Conservation (phyloP, 2,113 vertebrate genomes). For the Dermatemys mawii region DNA sequence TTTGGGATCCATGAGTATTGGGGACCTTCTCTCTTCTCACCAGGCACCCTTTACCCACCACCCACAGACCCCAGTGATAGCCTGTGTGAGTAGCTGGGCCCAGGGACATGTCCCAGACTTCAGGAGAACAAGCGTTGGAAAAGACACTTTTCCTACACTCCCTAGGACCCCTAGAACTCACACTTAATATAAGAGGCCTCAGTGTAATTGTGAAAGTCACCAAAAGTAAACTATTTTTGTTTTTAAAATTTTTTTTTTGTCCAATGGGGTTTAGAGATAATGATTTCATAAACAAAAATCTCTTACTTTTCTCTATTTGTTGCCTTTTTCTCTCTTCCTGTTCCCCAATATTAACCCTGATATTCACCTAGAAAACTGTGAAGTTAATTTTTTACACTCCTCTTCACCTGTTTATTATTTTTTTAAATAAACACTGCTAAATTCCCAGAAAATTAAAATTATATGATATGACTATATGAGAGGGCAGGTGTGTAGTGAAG, state of each 20-base stretch:
- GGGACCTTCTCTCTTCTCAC: too few relatives aligned
- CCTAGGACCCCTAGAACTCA: neutral
- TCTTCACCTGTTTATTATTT: neutral
- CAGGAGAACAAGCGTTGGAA: neutral
- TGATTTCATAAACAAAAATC: neutral
- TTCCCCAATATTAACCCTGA: neutral
- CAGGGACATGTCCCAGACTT: neutral
- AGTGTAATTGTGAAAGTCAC: neutral
- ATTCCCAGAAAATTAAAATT: neutral
- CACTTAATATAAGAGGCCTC: neutral
- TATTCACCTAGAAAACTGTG: neutral
- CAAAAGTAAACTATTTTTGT: neutral
- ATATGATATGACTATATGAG: too few relatives aligned
- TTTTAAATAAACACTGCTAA: neutral
- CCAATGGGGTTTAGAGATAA: neutral
- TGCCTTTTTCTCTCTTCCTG: neutral
- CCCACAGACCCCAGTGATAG: too few relatives aligned
- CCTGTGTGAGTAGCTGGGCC: neutral
- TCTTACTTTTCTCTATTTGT: neutral
- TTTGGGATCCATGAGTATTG: too few relatives aligned
- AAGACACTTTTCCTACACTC: neutral
- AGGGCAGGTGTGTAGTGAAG: too few relatives aligned
- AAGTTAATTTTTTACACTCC: neutral
- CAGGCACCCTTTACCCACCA: too few relatives aligned
- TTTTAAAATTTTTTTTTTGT: neutral